Evolutionary conservation across 2,888 invertebrate genomes (phyloP).

Genomic region (Oligia fasciuncula): DNA sequence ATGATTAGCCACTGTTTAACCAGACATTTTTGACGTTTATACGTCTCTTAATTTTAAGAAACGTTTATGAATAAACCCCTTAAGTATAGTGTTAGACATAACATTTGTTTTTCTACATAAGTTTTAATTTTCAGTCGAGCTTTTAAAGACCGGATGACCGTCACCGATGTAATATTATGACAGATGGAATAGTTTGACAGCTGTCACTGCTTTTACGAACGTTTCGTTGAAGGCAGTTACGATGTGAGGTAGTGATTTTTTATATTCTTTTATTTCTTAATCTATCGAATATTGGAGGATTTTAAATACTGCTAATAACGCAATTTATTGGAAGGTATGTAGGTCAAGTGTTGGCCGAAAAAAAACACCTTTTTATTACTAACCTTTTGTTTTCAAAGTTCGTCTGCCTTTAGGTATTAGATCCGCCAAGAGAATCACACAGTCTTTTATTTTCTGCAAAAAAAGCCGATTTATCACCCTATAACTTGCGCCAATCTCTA

Average conservation of each 20-base stretch:
- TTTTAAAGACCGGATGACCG: no score
- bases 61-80: no score
- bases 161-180: neutral
- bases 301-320: neutral
- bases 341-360: no score
- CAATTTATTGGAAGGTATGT: no score
- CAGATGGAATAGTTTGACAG: neutral
- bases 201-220: neutral
- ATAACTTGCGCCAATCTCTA: slow-evolving; percentile 65
- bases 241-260: neutral
- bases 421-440: neutral
- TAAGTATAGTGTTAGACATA: no score
- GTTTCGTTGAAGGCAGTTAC: neutral
- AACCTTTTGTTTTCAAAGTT: neutral
- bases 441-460: neutral
- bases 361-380: no score
- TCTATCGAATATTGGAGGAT: neutral
- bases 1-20: neutral
- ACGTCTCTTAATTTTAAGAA: neutral
- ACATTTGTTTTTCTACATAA: no score
- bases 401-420: neutral
- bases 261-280: neutral
- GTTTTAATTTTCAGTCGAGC: no score
- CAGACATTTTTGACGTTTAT: no score
- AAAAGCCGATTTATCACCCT: slow-evolving; percentile 46